Percentiles rank a stretch among this genome's conserved stretches.
Conservation (phyloP, 1,140 invertebrate genomes). For the Diabrotica virgifera region DNA sequence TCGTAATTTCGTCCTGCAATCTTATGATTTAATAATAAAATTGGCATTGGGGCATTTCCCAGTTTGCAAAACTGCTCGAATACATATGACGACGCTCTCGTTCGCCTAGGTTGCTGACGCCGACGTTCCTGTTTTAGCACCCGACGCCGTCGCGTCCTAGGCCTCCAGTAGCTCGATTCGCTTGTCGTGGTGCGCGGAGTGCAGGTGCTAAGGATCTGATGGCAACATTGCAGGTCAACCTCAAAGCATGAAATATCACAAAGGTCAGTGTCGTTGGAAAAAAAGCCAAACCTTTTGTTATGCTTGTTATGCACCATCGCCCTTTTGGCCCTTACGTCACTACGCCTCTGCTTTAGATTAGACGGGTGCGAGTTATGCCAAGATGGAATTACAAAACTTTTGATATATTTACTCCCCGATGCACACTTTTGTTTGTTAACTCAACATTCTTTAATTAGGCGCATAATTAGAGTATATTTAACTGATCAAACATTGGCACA, state of each 20-base stretch:
- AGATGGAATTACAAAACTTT: no score
- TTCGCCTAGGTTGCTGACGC: conserved; percentile 24
- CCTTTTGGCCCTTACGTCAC: conserved; percentile 11
- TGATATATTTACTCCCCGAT: no score
- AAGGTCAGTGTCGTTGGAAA: conserved; percentile 26
- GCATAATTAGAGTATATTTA: no score
- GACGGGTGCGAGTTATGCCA: no score
- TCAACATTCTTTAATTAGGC: no score
- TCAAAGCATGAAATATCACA: conserved; percentile 27
- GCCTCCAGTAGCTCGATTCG: conserved; percentile 31
- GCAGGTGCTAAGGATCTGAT: conserved; percentile 30
- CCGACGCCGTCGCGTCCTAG: conserved; percentile 7
- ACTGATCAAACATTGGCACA: no score
- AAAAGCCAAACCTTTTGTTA: neutral
- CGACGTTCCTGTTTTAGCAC: conserved; percentile 37
- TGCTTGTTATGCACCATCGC: conserved; percentile 9
- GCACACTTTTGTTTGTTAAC: no score
- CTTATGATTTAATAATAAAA: no score
- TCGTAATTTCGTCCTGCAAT: no score
- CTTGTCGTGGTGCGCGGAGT: conserved; percentile 16
- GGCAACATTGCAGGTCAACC: conserved; percentile 24
- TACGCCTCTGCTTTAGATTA: neutral
- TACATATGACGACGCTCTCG: no score
- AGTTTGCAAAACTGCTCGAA: no score
- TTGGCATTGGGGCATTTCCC: no score